Evolutionary conservation across 2,797 vertebrate species (phyloP).

Genomic region (Takifugu rubripes): DNA sequence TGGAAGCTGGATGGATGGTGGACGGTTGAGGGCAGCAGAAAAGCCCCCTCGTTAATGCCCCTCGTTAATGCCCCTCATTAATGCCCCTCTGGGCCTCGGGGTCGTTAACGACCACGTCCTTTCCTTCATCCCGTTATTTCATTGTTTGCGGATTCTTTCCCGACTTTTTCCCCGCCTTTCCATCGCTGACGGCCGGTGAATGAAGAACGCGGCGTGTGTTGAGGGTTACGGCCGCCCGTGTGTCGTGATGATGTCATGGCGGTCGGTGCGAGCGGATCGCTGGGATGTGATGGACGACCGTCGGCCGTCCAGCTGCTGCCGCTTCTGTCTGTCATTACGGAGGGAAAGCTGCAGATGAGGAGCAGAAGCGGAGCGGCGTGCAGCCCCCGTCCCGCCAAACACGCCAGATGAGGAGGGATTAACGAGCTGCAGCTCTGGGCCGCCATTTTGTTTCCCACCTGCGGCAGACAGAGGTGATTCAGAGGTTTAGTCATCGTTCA

Average conservation of each 20-base stretch:
- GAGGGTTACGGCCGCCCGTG: too few relatives aligned
- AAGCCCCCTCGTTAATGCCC: too few relatives aligned
- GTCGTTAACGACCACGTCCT: too few relatives aligned
- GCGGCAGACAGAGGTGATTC: slow-evolving; percentile 12
- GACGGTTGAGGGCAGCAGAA: too few relatives aligned
- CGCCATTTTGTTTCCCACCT: neutral
- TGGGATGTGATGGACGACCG: slow-evolving; percentile 82
- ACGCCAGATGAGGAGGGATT: neutral
- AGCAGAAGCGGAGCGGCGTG: neutral
- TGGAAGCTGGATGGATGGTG: too few relatives aligned
- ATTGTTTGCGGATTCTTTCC: too few relatives aligned
- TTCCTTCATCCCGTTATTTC: too few relatives aligned
- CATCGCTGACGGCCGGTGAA: neutral
- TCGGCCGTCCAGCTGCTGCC: slow-evolving; percentile 65
- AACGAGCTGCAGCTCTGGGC: neutral
- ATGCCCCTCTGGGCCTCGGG: too few relatives aligned
- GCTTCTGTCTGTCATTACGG: slow-evolving; percentile 58
- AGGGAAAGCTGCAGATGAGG: neutral
- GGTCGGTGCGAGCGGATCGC: slow-evolving; percentile 75
- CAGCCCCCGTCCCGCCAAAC: neutral
- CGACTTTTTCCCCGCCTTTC: neutral
- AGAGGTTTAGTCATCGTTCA: too few relatives aligned
- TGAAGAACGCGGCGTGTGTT: too few relatives aligned
- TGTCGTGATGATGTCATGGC: slow-evolving; percentile 48
- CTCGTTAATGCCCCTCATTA: too few relatives aligned